Evolutionary conservation across 2,888 invertebrate genomes (phyloP), one percentile per base, ranked within the genome.

Genomic region (Stenoptilia bipunctidactyla): DNA sequence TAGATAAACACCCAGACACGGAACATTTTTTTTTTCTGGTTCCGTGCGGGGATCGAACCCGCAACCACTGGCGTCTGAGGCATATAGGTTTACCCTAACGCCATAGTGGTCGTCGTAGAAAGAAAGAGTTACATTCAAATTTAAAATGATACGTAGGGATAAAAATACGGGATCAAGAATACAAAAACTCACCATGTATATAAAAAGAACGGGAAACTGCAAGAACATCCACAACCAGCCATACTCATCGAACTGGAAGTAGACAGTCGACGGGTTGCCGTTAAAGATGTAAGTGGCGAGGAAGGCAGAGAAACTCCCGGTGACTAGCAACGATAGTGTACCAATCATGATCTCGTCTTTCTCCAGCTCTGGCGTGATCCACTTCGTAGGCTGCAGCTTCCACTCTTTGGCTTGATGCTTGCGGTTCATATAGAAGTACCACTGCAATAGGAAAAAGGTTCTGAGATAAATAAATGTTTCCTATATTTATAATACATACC

Each of bases 381-480:
- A 91, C 47, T 89, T 89, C 34, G 79, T 80, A 0, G 91, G 91
- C 56, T 92, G 92, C 47, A 90, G 88, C 69, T 92, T 92, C 91
- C 92, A 92, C 48, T 89, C 88, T 38, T 88, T 74, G 0, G 91
- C 80, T 5, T 67, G 55, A 52, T 90, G 86, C 1, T 87, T 70
- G 56, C 86, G 85, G 1, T 84, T 76, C 13, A 90, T 77, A 66
- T 91, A 92, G 67, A 88, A 91, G 58, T 89, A 89, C 89, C 90
- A 91, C 90, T 91, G 79, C 2, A 68, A 64, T 30, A 13, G 6
- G 14, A 39, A 40, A n/a, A 36, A 27, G 9, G 25, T 25, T n/a
- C n/a, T n/a, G n/a, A n/a, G n/a, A n/a, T n/a, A n/a, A n/a, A n/a
- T n/a, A n/a, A n/a, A n/a, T n/a, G n/a, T n/a, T n/a, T n/a, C n/a